phyloP scores from a whole-genome alignment of 2,888 invertebrate genomes.

The Spialia ferax region DNA sequence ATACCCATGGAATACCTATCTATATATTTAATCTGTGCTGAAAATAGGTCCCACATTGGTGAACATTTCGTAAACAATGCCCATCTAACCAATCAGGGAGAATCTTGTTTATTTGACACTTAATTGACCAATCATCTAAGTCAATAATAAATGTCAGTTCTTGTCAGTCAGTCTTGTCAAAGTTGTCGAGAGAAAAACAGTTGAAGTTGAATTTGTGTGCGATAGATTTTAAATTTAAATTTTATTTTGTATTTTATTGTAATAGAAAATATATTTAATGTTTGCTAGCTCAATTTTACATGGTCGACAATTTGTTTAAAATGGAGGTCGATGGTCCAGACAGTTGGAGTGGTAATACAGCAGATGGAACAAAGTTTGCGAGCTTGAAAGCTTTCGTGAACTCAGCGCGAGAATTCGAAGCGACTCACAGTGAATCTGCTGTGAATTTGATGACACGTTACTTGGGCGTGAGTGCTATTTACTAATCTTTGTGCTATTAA shows the following conservation, averaged over 20 bases:
- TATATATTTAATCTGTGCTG: neutral
- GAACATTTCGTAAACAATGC: slow-evolving; percentile 11
- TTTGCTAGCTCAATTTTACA: slow-evolving; percentile 20
- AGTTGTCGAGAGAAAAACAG: slow-evolving; percentile 59
- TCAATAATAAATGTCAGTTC: too few relatives aligned
- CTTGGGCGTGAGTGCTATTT: slow-evolving; percentile 71
- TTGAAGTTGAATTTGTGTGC: slow-evolving; percentile 71
- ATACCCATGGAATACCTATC: neutral
- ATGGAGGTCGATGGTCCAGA: slow-evolving; percentile 79
- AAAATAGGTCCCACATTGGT: neutral
- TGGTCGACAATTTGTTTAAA: slow-evolving; percentile 27
- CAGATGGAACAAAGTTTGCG: slow-evolving; percentile 73
- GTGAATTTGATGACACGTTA: slow-evolving; percentile 83
- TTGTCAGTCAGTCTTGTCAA: neutral
- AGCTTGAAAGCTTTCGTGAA: slow-evolving; percentile 85
- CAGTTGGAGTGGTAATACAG: slow-evolving; percentile 59
- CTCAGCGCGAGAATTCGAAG: slow-evolving; percentile 82
- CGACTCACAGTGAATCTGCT: slow-evolving; percentile 81
- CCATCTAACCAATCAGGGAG: slow-evolving; percentile 55
- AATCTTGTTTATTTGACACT: neutral
- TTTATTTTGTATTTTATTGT: slow-evolving; percentile 53
- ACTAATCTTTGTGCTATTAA: neutral
- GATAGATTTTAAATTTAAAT: slow-evolving; percentile 46
- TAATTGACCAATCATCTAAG: neutral
- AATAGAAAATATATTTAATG: slow-evolving; percentile 44